Evolutionary conservation across 1,140 invertebrate genomes (phyloP), one percentile per base, ranked within the genome.

Genomic region (Euwallacea fornicatus): DNA sequence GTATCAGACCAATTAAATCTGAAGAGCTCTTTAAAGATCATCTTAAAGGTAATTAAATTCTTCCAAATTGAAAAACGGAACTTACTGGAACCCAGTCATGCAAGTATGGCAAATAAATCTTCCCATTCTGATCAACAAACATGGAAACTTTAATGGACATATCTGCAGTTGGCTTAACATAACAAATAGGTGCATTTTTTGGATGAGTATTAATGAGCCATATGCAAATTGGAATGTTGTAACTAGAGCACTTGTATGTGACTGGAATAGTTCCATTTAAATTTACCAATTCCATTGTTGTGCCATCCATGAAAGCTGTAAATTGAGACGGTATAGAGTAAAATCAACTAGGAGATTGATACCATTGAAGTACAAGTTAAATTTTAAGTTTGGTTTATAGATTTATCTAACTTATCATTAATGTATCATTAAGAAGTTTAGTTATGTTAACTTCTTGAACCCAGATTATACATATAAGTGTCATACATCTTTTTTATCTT

Each of bases 191-290:
- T 15, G 96, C 93, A 84, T 97, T 93, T 79, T 94, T 89, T 0
- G 98, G 98, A 87, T 99, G 95, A 41, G 95, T 98, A 79, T 99
- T 95, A 88, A 97, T 90, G 42, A 99, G 79, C 94, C 95, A 99
- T 76, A 99, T 91, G 81, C 91, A 92, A 41, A 99, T 89, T 46
- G 98, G 98, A 83, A 99, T 99, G 84, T 99, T 96, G 83, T 99
- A 99, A 13, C 83, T 87, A 62, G 85, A 88, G 86, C 94, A 93
- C 90, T 93, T 96, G 80, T 93, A 98, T 44, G 84, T 84, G 2
- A 98, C 93, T 42, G 96, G 96, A 79, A 98, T 95, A 11, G 96
- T 98, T 61, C 97, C 97, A 79, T 90, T 87, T 11, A 98, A 84
- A 80, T 92, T 92, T 9, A 97, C 82, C 64, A 98, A 84, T 68